Percentiles rank a stretch among this genome's conserved stretches.
phyloP scores from a whole-genome alignment of 1,140 invertebrate species.

The Nasonia longicornis region DNA sequence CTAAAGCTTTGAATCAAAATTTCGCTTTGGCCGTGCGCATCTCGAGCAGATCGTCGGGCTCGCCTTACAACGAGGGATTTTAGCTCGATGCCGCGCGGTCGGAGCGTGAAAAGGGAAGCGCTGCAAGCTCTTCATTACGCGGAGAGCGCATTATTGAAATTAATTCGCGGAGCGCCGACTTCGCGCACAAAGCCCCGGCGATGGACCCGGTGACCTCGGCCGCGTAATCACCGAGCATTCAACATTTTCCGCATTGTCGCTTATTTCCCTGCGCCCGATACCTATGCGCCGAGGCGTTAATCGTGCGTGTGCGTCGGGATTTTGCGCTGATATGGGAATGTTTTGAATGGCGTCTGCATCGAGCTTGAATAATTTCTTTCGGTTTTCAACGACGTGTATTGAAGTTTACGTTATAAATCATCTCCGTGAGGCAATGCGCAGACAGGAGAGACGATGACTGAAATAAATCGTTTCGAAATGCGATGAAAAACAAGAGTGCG shows the following conservation, averaged over 20 bases:
- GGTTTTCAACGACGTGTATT: no score
- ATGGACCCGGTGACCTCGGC: not conserved
- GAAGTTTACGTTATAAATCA: no score
- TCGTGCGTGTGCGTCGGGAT: no score
- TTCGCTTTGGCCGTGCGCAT: not conserved
- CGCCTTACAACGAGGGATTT: not conserved
- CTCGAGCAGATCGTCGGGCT: not conserved
- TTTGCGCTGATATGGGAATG: no score
- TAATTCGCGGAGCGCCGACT: constrained; percentile 1
- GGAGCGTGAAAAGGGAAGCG: not conserved
- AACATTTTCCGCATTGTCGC: constrained; percentile 13
- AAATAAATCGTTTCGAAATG: no score
- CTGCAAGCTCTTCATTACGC: not conserved
- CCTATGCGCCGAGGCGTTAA: no score
- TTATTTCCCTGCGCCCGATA: not conserved
- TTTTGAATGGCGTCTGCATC: no score
- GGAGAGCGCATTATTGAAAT: constrained; percentile 5
- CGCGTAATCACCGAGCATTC: constrained; percentile 22
- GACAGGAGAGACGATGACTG: no score
- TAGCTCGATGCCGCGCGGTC: not conserved
- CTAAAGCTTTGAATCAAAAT: not conserved
- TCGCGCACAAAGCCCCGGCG: not conserved
- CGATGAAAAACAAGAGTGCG: no score
- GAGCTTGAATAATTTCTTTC: no score
- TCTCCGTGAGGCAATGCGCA: no score